Conservation (phyloP, 2,113 vertebrate genomes). For the Periophthalmodon schlosseri region DNA sequence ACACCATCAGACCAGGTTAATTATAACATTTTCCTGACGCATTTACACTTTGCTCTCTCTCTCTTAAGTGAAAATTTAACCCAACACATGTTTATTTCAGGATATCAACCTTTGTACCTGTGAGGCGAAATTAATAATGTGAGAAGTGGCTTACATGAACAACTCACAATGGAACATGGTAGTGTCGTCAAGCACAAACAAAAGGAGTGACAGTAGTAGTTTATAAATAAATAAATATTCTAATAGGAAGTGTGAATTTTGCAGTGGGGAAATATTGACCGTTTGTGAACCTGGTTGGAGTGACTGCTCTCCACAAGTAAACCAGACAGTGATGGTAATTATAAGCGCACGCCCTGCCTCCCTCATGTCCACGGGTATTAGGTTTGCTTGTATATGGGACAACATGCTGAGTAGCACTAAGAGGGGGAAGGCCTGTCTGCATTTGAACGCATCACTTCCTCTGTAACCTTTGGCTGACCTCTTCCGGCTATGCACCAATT, state of each 20-base stretch:
- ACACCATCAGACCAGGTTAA: neutral
- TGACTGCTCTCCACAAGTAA: constrained; percentile 30
- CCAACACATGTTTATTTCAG: constrained; percentile 21
- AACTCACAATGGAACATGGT: neutral
- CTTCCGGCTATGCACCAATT: constrained; percentile 3
- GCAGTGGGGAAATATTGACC: constrained; percentile 18
- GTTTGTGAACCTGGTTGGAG: constrained; percentile 35
- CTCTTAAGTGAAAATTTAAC: neutral
- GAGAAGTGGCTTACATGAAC: constrained; percentile 11
- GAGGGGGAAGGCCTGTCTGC: constrained; percentile 36
- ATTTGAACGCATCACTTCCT: constrained; percentile 8
- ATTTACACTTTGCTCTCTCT: constrained; percentile 13
- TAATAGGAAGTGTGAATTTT: constrained; percentile 14
- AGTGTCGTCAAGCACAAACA: neutral
- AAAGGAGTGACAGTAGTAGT: constrained; percentile 41
- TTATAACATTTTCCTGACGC: neutral
- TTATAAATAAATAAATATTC: constrained; percentile 50
- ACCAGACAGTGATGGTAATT: constrained; percentile 50
- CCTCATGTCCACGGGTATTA: constrained; percentile 19
- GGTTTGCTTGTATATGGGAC: constrained; percentile 39
- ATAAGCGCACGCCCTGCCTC: constrained; percentile 33
- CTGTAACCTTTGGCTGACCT: constrained; percentile 37
- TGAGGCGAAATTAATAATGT: constrained; percentile 32
- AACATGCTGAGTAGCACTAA: constrained; percentile 36
- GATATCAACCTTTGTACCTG: constrained; percentile 34